Percentiles rank a stretch among this genome's conserved stretches.
Conservation (phyloP, 2,888 invertebrate genomes). For the Synanthedon myopaeformis region DNA sequence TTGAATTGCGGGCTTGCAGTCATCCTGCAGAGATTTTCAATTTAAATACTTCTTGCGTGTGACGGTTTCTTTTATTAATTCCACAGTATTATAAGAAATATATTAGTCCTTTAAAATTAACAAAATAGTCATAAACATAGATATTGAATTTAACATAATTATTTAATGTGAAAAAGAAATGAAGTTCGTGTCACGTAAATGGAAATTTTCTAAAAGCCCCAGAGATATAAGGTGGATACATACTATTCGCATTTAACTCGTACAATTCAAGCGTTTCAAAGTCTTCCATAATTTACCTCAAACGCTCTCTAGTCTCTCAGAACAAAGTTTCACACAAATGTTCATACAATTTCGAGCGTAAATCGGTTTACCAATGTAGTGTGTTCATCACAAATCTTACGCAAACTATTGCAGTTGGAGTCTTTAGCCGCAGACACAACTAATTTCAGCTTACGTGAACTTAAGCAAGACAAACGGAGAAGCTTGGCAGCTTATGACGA, state of each 20-base stretch:
- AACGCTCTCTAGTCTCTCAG: background rate
- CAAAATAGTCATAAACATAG: too few species aligned
- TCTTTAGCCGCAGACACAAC: constrained; percentile 16
- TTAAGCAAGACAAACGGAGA: constrained; percentile 41
- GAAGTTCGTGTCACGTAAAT: too few species aligned
- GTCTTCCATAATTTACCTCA: background rate
- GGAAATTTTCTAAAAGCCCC: too few species aligned
- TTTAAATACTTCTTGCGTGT: constrained; percentile 29
- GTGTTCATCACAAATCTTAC: constrained; percentile 3
- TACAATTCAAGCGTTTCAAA: background rate
- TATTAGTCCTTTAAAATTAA: too few species aligned
- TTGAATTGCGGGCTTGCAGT: constrained; percentile 40
- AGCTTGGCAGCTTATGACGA: constrained; percentile 40
- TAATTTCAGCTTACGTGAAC: constrained; percentile 35
- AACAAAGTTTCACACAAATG: background rate
- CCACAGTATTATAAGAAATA: too few species aligned
- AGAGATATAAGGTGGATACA: too few species aligned
- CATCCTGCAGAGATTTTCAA: constrained; percentile 29
- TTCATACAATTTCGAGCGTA: background rate
- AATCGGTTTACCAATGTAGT: background rate
- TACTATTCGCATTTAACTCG: background rate
- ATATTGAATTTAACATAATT: too few species aligned
- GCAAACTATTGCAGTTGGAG: constrained; percentile 1
- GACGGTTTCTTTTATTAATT: constrained; percentile 18
- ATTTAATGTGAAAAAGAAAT: too few species aligned